Conservation (phyloP, 2,888 invertebrate species). For the Agonopterix subpropinquella region DNA sequence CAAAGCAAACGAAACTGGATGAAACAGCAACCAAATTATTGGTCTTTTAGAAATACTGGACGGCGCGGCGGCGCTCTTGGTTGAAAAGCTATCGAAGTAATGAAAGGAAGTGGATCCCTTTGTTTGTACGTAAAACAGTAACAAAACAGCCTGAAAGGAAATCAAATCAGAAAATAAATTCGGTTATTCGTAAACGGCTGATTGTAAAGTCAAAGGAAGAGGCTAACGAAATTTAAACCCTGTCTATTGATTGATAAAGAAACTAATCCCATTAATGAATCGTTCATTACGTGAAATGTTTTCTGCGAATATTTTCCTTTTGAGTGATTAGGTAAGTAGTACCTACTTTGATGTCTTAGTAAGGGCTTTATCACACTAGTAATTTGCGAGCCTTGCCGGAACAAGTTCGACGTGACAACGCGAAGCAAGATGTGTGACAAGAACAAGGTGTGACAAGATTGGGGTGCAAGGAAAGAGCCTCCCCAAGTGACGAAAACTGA, state of each 20-base stretch:
- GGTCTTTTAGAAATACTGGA: not conserved
- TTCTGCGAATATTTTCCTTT: not conserved
- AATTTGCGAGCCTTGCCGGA: not conserved
- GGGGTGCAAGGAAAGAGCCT: too few relatives aligned
- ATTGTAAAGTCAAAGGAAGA: constrained; percentile 13
- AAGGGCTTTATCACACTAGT: not conserved
- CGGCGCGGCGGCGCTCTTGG: not conserved
- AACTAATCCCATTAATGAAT: not conserved
- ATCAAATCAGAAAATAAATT: constrained; percentile 24
- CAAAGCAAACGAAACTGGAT: too few relatives aligned
- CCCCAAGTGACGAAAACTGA: too few relatives aligned
- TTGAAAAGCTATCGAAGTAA: constrained; percentile 12
- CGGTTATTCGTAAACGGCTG: constrained; percentile 20
- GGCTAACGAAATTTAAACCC: constrained; percentile 8
- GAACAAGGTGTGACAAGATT: too few relatives aligned
- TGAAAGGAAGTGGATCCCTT: constrained; percentile 20
- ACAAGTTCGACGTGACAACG: not conserved
- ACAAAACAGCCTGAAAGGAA: constrained; percentile 17
- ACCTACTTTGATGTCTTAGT: not conserved
- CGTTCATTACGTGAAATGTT: too few relatives aligned
- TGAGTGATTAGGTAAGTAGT: too few relatives aligned
- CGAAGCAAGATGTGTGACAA: not conserved
- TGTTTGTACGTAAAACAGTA: constrained; percentile 18
- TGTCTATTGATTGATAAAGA: not conserved
- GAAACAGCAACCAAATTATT: too few relatives aligned